A percentile compares a stretch with the other conserved stretches of the same genome.
phyloP scores from a whole-genome alignment of 92 coral and sea anemone genomes.

The Actinostola sp. region DNA sequence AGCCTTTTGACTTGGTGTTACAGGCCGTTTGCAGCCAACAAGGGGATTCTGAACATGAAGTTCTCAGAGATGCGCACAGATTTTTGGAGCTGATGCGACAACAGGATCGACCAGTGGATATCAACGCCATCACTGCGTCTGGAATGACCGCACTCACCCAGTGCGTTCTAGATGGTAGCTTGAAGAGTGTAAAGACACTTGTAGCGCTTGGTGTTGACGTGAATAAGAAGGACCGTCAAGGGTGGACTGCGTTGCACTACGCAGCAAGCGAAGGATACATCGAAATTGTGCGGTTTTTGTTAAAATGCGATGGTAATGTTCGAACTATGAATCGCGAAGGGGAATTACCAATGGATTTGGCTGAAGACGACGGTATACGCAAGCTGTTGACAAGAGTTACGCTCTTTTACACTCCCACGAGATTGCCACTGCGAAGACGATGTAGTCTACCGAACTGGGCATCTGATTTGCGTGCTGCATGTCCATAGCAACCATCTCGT shows the following conservation, averaged over 20 bases:
- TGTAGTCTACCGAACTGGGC: slow-evolving; percentile 54
- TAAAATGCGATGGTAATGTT: slow-evolving; percentile 73
- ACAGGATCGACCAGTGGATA: slow-evolving; percentile 58
- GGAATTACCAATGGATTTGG: slow-evolving; percentile 80
- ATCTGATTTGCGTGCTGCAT: neutral
- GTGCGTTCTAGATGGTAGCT: slow-evolving; percentile 88
- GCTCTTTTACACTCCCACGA: slow-evolving; percentile 47
- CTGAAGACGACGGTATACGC: slow-evolving; percentile 79
- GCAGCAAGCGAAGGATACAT: slow-evolving; percentile 96
- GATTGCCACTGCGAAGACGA: slow-evolving; percentile 22
- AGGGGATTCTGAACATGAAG: slow-evolving; percentile 48
- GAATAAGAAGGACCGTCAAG: slow-evolving; percentile 76
- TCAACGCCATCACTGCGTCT: slow-evolving; percentile 88
- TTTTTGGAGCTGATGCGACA: slow-evolving; percentile 55
- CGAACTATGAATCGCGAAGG: slow-evolving; percentile 66
- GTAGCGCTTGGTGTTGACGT: slow-evolving; percentile 83
- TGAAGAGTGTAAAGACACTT: slow-evolving; percentile 76
- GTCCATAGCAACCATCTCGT: neutral
- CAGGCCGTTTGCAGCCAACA: slow-evolving; percentile 64
- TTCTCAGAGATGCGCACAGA: slow-evolving; percentile 63
- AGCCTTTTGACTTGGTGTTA: slow-evolving; percentile 78
- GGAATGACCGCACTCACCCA: slow-evolving; percentile 95
- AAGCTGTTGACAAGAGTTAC: slow-evolving; percentile 75
- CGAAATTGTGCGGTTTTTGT: slow-evolving; percentile 77
- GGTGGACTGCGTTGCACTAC: slow-evolving; percentile 85